These are phyloP conservation scores for Helicoverpa zea DNA, from an alignment of 1,140 invertebrate genomes.

Conservation along the genomic window DNA sequence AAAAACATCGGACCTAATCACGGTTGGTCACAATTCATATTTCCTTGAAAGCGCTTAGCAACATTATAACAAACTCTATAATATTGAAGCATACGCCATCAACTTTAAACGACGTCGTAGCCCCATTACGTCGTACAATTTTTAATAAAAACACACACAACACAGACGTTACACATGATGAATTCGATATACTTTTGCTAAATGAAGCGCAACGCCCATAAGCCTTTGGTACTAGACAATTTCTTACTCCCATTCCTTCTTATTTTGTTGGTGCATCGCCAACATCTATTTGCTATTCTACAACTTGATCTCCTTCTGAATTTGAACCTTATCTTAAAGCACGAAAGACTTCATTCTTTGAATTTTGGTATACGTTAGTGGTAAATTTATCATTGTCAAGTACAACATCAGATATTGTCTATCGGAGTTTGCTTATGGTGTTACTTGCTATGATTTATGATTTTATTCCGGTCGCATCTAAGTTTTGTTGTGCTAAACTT, in stretches of 20 bases:
- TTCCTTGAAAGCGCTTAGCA: conserved; percentile 42
- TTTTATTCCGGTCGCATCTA: conserved; percentile 66
- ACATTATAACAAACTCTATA: conserved; percentile 37
- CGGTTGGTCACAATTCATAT: conserved; percentile 31
- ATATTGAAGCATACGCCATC: conserved; percentile 50
- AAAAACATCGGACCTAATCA: conserved; percentile 39
- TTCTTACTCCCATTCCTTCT: conserved; percentile 63
- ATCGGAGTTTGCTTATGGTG: conserved; percentile 65
- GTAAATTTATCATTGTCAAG: conserved; percentile 54
- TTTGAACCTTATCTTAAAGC: conserved; percentile 55
- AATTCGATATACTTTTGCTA: conserved; percentile 84
- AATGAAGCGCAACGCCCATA: conserved; percentile 80
- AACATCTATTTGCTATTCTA: conserved; percentile 48
- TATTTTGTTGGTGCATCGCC: conserved; percentile 66
- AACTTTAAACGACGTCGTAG: conserved; percentile 45
- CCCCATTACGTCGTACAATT: conserved; percentile 69
- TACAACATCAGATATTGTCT: conserved; percentile 73
- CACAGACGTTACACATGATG: conserved; percentile 72
- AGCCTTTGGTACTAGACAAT: conserved; percentile 72
- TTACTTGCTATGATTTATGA: conserved; percentile 74
- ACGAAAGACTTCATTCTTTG: conserved; percentile 28
- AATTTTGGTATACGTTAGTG: background rate
- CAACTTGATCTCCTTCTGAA: conserved; percentile 29
- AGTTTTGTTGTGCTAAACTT: conserved; percentile 55
- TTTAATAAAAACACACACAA: conserved; percentile 78